Conservation (phyloP, 2,797 vertebrate species). For the Xiphophorus birchmanni region DNA sequence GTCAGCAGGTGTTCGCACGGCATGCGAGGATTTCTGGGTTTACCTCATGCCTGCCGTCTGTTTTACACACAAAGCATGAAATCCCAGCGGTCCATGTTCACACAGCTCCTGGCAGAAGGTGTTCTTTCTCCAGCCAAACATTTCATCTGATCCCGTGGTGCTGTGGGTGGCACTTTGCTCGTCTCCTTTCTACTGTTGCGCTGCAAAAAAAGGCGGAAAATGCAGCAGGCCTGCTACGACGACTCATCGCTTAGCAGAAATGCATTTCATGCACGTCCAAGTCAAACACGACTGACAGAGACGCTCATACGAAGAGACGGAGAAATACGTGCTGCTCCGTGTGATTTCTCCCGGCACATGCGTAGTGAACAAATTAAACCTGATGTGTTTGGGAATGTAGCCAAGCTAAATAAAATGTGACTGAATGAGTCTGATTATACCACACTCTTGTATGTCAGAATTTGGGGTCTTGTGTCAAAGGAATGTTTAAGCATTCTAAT, state of each 20-base stretch:
- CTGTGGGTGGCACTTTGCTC: constrained; percentile 33
- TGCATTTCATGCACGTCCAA: background rate
- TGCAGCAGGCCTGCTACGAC: background rate
- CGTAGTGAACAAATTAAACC: background rate
- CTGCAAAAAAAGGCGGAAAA: background rate
- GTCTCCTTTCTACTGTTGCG: constrained; percentile 10
- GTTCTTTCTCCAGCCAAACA: constrained; percentile 21
- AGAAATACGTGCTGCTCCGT: background rate
- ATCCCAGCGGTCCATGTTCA: constrained; percentile 32
- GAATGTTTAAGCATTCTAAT: background rate
- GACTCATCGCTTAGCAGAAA: background rate
- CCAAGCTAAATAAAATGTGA: background rate
- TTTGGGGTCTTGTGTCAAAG: background rate
- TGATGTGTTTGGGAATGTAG: background rate
- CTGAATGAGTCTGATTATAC: background rate
- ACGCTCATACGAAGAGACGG: constrained; percentile 10
- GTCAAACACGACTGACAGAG: background rate
- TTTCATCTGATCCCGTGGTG: constrained; percentile 32
- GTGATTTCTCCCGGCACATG: constrained; percentile 8
- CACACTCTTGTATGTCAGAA: background rate
- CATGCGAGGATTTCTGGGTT: constrained; percentile 51
- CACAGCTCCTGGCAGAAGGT: constrained; percentile 44
- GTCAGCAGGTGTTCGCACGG: constrained; percentile 29
- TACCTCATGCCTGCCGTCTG: constrained; percentile 42
- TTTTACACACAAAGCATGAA: constrained; percentile 48